Conservation (phyloP, 35 echinoderm and acorn worm species). For the Nesometra sesokonis region DNA sequence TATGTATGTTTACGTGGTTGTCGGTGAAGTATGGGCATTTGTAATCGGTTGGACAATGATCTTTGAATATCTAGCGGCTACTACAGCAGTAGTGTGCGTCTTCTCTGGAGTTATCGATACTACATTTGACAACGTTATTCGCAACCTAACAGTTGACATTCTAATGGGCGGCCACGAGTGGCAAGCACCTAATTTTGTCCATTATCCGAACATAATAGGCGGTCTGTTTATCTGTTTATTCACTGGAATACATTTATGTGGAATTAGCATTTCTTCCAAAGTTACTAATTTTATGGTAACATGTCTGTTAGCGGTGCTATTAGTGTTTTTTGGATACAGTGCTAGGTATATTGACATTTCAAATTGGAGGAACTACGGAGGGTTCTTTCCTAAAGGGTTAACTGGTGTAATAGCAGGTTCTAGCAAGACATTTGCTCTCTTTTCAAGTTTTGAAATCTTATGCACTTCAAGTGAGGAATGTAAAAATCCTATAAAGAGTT, state of each 20-base stretch:
- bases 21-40: constrained; percentile 68
- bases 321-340: constrained; percentile 24
- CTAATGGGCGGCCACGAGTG: constrained; percentile 37
- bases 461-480: constrained; percentile 30
- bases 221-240: constrained; percentile 14
- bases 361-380: constrained; percentile 32
- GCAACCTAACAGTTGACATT: constrained; percentile 42
- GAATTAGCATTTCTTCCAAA: constrained; percentile 38
- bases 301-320: constrained; percentile 29
- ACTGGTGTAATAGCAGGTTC: constrained; percentile 45
- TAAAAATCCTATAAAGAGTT: constrained; percentile 11
- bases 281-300: constrained; percentile 44
- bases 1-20: constrained; percentile 54
- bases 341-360: constrained; percentile 33
- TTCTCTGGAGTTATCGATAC: constrained; percentile 59
- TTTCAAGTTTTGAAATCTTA: constrained; percentile 37
- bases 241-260: not conserved
- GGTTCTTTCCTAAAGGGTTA: constrained; percentile 45
- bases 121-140: constrained; percentile 13
- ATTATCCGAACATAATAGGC: constrained; percentile 47
- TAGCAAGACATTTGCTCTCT: constrained; percentile 9
- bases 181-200: constrained; percentile 26
- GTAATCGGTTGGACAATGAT: constrained; percentile 71
- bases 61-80: constrained; percentile 27
- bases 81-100: constrained; percentile 23